A percentile compares a stretch with the other conserved stretches of the same genome.
These are phyloP conservation scores for Tiliacea aurago DNA, from an alignment of 2,888 invertebrate genomes.

Conservation along the genomic window DNA sequence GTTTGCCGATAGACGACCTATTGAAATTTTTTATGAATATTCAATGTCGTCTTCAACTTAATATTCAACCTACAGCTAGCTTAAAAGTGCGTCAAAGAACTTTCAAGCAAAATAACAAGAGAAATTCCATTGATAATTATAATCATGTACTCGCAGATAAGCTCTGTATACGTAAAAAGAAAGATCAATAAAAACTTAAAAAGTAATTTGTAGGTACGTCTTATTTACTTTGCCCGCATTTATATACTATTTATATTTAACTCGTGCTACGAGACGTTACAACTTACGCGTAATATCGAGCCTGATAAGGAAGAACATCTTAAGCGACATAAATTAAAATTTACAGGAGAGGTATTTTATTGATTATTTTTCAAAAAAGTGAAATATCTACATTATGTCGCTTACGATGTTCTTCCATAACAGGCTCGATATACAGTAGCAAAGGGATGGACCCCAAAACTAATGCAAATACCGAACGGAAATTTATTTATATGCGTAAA, in stretches of 20 bases:
- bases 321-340: no score
- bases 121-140: not conserved
- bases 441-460: slow-evolving; percentile 11
- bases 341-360: no score
- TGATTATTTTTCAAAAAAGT: no score
- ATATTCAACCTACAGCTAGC: not conserved
- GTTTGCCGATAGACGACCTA: slow-evolving; percentile 11
- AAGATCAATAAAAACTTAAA: not conserved
- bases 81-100: not conserved
- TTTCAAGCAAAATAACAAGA: not conserved
- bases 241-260: not conserved
- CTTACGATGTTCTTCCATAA: no score
- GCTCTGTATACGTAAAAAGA: not conserved
- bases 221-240: slow-evolving; percentile 16
- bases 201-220: not conserved
- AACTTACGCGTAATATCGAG: no score
- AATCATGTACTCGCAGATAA: not conserved
- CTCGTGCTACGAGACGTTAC: not conserved
- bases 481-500: slow-evolving; percentile 49
- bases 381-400: no score
- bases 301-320: no score
- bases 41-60: slow-evolving; percentile 16
- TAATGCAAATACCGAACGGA: slow-evolving; percentile 33
- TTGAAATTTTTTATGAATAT: slow-evolving; percentile 31
- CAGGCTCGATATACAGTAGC: not conserved